Base-by-base conservation (phyloP, 2,113 vertebrate species). In the Syngnathus floridae region DNA sequence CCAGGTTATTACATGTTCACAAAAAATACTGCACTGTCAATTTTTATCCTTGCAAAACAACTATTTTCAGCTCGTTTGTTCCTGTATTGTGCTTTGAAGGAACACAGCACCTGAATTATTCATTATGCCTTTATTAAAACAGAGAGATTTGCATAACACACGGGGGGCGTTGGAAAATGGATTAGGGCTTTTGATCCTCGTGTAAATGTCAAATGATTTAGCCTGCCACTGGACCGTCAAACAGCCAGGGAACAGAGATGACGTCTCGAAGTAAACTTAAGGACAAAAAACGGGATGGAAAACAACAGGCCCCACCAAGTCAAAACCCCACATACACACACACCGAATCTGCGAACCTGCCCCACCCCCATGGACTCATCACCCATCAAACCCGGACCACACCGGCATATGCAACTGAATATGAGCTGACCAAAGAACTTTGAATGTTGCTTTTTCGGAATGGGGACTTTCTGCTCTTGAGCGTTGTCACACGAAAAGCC, bases 41-140 rank as follows among this genome's bases (percentile, higher is more conserved):
- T 71, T 80, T 74, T 64, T 72, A 62, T 72, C 68, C 70, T 62
- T 78, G 57, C 64, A 63, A 69, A 81, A 71, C 41, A 76, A 79
- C 79, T 74, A 46, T 77, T 79, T 73, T 58, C 65, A 64, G 65
- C 71, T 64, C 79, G 78, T 87, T 80, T 75, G 76, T 71, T 80
- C 67, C 72, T 78, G 75, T 12, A 26, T 66, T 79, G 80, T 36
- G 55, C 77, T 77, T 82, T 65, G 61, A 54, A 75, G 56, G 69
- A 83, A 70, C 75, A 73, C 76, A 55, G 54, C 65, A 79, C 65
- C 67, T 88, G 82, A 88, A 89, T 88, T 83, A 90, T 90, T 84
- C 82, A 89, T 85, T 67, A 64, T 3, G 46, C 74, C 78, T 85
- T 88, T 83, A 86, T 88, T 90, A 90, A 88, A 88, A 84, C 64